phyloP scores from a whole-genome alignment of 2,888 invertebrate species.

The Drosophila aldrichi region DNA sequence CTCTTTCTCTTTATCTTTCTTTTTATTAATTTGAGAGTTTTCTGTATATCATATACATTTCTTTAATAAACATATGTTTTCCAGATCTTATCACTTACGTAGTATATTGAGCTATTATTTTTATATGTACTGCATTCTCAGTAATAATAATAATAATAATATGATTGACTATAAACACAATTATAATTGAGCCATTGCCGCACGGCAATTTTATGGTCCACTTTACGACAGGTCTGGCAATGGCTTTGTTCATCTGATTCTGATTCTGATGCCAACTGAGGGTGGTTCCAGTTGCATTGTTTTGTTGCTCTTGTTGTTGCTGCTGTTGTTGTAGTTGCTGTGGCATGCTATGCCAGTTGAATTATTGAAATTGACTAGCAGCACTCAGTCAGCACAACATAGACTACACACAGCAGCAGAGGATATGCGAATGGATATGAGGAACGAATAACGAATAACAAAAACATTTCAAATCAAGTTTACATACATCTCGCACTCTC shows the following conservation, averaged over 20 bases:
- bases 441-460: slow-evolving; percentile 46
- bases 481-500: slow-evolving; percentile 13
- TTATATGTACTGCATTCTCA: background rate
- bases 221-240: slow-evolving; percentile 42
- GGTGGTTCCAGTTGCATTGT: slow-evolving; percentile 18
- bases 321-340: background rate
- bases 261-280: background rate
- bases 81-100: no score
- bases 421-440: slow-evolving; percentile 21
- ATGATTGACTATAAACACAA: slow-evolving; percentile 38
- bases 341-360: slow-evolving; percentile 47
- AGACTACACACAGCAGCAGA: background rate
- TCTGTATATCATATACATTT: background rate
- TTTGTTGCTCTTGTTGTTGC: slow-evolving; percentile 16
- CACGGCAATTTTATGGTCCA: slow-evolving; percentile 46
- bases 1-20: background rate
- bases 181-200: slow-evolving; percentile 39
- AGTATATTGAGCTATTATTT: background rate
- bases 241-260: slow-evolving; percentile 48
- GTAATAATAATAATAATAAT: slow-evolving; percentile 19
- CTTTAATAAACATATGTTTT: background rate
- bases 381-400: slow-evolving; percentile 53
- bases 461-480: slow-evolving; percentile 53
- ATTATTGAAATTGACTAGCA: slow-evolving; percentile 72
- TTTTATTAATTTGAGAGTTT: background rate